A percentile compares a stretch with the other conserved stretches of the same genome.
These are phyloP conservation scores for Protonemura montana DNA, from an alignment of 2,888 invertebrate species.

Conservation along the genomic window DNA sequence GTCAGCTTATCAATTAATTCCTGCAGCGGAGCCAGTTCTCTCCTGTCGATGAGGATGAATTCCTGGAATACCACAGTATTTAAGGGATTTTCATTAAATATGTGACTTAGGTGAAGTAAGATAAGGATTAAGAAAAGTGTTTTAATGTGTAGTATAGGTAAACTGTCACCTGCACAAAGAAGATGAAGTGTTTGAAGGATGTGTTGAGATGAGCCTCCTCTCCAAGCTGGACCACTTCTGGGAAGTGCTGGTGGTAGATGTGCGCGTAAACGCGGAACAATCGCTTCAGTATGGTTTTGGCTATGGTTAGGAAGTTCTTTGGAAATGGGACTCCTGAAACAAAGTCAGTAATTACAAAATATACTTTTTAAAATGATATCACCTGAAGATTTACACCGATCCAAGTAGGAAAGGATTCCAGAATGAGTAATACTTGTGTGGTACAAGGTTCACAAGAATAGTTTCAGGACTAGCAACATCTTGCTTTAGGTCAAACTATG, in stretches of 20 bases:
- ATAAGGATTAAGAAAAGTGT: background rate
- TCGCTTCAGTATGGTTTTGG: constrained; percentile 97
- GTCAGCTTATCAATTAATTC: constrained; percentile 96
- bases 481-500: no score
- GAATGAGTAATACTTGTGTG: no score
- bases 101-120: no score
- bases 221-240: constrained; percentile 95
- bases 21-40: constrained; percentile 95
- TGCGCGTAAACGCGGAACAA: constrained; percentile 99
- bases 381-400: no score
- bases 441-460: no score
- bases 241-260: constrained; percentile 99
- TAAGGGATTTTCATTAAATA: background rate
- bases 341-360: no score
- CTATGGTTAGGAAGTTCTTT: constrained; percentile 94
- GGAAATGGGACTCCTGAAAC: constrained; percentile 93
- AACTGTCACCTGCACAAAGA: constrained; percentile 82
- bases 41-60: constrained; percentile 94
- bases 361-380: no score
- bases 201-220: constrained; percentile 99
- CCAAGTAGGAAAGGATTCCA: no score
- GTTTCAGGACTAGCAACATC: no score
- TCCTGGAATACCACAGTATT: constrained; percentile 71
- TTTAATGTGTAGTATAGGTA: background rate
- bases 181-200: constrained; percentile 99